These are phyloP conservation scores for Petrosia ficiformis DNA, from an alignment of 37 sponge, comb jelly and placozoan genomes.

Conservation along the genomic window DNA sequence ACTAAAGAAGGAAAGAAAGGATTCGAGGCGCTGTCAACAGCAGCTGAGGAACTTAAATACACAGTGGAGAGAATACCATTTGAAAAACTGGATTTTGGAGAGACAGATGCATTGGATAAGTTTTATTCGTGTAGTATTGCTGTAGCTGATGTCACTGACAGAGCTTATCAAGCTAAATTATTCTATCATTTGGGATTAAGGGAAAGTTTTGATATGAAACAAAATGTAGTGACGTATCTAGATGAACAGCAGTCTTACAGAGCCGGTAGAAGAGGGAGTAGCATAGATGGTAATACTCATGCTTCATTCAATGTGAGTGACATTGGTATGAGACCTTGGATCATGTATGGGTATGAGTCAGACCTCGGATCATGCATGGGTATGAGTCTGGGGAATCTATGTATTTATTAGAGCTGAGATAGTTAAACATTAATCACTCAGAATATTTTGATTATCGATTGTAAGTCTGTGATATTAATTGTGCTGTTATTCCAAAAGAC, in stretches of 20 bases:
- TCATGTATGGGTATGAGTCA: too few relatives aligned
- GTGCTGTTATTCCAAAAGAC: too few relatives aligned
- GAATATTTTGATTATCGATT: too few relatives aligned
- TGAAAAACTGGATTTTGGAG: slow-evolving; percentile 73
- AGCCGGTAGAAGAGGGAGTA: slow-evolving; percentile 21
- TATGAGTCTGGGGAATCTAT: too few relatives aligned
- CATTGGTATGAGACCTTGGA: too few relatives aligned
- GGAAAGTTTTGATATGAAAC: slow-evolving; percentile 72
- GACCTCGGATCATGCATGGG: too few relatives aligned
- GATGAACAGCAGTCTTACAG: slow-evolving; percentile 40
- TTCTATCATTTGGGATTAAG: slow-evolving; percentile 80
- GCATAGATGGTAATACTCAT: not conserved
- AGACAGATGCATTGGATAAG: slow-evolving; percentile 55
- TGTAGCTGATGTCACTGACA: slow-evolving; percentile 68
- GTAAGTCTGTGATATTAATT: too few relatives aligned
- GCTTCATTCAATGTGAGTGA: not conserved
- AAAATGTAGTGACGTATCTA: slow-evolving; percentile 65
- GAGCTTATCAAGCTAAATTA: slow-evolving; percentile 49
- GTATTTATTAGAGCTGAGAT: too few relatives aligned
- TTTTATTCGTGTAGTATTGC: slow-evolving; percentile 74
- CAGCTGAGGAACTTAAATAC: slow-evolving; percentile 23
- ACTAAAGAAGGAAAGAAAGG: slow-evolving; percentile 46
- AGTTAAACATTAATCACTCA: too few relatives aligned
- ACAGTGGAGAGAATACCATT: slow-evolving; percentile 49
- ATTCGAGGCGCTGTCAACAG: slow-evolving; percentile 33